Base-by-base conservation (phyloP, 2,797 vertebrate species). In the Distichodus sexfasciatus region DNA sequence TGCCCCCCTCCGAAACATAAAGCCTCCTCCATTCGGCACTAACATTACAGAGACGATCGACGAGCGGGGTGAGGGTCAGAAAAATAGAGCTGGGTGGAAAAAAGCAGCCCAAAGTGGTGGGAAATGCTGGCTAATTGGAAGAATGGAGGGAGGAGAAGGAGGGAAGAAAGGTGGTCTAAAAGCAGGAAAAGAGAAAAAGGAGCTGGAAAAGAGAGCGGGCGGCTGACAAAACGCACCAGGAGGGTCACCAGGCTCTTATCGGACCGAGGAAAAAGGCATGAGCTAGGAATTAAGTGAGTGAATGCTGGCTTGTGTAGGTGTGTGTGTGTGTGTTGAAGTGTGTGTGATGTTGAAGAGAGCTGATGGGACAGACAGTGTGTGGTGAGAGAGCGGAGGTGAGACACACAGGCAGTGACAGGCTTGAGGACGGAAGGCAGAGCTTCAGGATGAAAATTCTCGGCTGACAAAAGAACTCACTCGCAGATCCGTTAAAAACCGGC, bases 391-490 rank as follows among this genome's bases (percentile, higher is more conserved):
- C 33, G 63, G 81, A 87, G 83, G 84, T 87, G 76, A 85, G 74
- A 77, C 66, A 51, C 55, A 70, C 67, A 55, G 72, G 82, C 77
- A 82, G 54, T 81, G 87, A 86, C 80, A 85, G 78, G 76, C 78
- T 81, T 64, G 46, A 63, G 83, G 87, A 87, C 55, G n/a, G n/a
- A n/a, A n/a, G n/a, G n/a, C n/a, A n/a, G n/a, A n/a, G n/a, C n/a
- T n/a, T n/a, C n/a, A n/a, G n/a, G n/a, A n/a, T n/a, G n/a, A 71
- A 79, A 89, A 85, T 84, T 77, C 59, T 69, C 6, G 85, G 83
- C 85, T 91, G 88, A 89, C 88, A 89, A 91, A 90, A 90, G 83
- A 85, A 87, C 89, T 87, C 83, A 80, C 77, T 74, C 83, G 77
- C 78, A 79, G 82, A 69, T 62, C 54, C 60, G 74, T 84, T 85